These are phyloP conservation scores for Potorous gilbertii DNA, from an alignment of 2,797 vertebrate genomes.

Conservation along the genomic window DNA sequence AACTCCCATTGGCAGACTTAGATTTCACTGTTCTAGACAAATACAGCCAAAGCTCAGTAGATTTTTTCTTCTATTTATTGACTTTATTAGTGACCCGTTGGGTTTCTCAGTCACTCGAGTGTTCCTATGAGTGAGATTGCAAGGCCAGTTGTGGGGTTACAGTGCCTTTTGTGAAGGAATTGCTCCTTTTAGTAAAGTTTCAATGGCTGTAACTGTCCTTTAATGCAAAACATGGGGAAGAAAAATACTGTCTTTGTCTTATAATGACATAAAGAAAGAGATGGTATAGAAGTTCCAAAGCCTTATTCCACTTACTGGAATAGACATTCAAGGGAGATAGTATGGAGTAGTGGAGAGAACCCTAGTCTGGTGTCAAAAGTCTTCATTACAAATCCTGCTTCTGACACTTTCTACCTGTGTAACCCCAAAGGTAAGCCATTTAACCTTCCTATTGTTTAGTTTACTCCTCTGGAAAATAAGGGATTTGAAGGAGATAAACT, in stretches of 20 bases:
- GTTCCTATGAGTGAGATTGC: too few relatives aligned
- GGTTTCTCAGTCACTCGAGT: background rate
- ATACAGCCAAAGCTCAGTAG: background rate
- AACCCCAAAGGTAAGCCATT: background rate
- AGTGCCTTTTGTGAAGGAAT: background rate
- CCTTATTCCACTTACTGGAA: too few relatives aligned
- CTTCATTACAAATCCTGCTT: background rate
- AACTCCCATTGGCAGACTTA: background rate
- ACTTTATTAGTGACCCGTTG: background rate
- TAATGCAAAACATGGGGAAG: background rate
- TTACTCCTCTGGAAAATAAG: background rate
- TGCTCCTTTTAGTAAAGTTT: background rate
- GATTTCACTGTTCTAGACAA: background rate
- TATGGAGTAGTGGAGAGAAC: too few relatives aligned
- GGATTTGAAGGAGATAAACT: too few relatives aligned
- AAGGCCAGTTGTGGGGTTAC: background rate
- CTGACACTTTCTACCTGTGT: constrained; percentile 10
- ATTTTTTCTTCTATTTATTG: background rate
- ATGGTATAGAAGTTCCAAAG: background rate
- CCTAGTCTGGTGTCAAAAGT: background rate
- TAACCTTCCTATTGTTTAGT: background rate
- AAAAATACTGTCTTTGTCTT: background rate
- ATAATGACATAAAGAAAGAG: background rate
- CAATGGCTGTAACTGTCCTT: background rate
- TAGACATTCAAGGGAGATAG: too few relatives aligned